Percentiles rank a stretch among this genome's conserved stretches.
These are phyloP conservation scores for Nemoura dubitans DNA, from an alignment of 2,888 invertebrate species.

Conservation along the genomic window DNA sequence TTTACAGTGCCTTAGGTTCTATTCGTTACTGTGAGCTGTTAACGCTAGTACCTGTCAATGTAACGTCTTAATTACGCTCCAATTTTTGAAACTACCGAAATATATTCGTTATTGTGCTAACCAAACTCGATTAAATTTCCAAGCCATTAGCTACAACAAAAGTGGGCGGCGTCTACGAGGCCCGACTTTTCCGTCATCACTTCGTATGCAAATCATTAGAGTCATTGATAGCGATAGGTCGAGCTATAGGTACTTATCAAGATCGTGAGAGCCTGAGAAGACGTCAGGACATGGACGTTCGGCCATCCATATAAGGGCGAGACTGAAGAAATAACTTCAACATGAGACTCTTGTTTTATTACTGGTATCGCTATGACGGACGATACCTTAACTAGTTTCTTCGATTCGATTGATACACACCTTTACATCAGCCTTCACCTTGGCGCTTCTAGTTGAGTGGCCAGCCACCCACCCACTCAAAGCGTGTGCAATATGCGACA, in stretches of 20 bases:
- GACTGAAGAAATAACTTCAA: not conserved
- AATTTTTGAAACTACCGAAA: not conserved
- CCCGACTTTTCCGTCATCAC: not conserved
- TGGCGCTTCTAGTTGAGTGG: not conserved
- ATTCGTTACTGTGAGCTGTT: too few relatives aligned
- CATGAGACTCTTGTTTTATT: not conserved
- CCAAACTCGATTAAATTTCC: not conserved
- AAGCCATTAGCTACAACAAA: not conserved
- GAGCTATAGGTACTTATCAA: not conserved
- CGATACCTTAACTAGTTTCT: not conserved
- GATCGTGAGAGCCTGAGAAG: not conserved
- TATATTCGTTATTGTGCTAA: not conserved
- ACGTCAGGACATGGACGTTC: not conserved
- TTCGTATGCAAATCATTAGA: not conserved
- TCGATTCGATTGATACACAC: too few relatives aligned
- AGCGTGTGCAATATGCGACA: not conserved
- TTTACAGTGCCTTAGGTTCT: too few relatives aligned
- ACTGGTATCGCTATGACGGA: not conserved
- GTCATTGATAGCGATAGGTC: not conserved
- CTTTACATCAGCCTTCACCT: not conserved
- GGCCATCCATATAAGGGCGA: not conserved
- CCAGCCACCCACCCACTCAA: not conserved
- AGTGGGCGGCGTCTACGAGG: not conserved
- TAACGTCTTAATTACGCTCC: not conserved
- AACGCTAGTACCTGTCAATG: too few relatives aligned